phyloP scores from a whole-genome alignment of 2,113 vertebrate species.

The Sialia sialis region DNA sequence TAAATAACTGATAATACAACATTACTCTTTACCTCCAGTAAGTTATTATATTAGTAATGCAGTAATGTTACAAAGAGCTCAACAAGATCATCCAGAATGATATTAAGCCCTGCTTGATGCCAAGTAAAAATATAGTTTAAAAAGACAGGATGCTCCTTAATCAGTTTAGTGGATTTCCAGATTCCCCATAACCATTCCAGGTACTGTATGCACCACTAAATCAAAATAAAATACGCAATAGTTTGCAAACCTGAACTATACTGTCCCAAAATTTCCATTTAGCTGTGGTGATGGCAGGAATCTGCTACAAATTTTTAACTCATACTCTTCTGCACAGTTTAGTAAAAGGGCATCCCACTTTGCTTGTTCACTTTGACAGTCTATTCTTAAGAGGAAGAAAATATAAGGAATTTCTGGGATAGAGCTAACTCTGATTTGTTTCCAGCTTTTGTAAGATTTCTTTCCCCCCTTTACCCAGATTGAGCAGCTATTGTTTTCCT shows the following conservation, averaged over 20 bases:
- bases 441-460: background rate
- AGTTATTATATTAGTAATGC: background rate
- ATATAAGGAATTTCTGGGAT: background rate
- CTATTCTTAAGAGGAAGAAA: background rate
- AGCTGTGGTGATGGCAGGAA: background rate
- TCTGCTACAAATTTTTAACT: background rate
- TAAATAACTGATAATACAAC: background rate
- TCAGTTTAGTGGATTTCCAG: background rate
- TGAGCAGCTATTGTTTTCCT: background rate
- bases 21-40: background rate
- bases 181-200: background rate
- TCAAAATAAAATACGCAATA: background rate
- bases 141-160: background rate
- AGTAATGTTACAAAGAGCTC: background rate
- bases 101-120: background rate
- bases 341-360: background rate
- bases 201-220: background rate
- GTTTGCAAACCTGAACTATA: background rate
- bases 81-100: background rate
- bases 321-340: background rate
- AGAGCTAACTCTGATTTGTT: background rate
- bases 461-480: background rate
- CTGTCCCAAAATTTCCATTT: background rate
- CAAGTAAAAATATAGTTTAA: slow-evolving; percentile 11
- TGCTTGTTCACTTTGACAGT: background rate